phyloP scores from a whole-genome alignment of 2,113 vertebrate species.

The Athene noctua region DNA sequence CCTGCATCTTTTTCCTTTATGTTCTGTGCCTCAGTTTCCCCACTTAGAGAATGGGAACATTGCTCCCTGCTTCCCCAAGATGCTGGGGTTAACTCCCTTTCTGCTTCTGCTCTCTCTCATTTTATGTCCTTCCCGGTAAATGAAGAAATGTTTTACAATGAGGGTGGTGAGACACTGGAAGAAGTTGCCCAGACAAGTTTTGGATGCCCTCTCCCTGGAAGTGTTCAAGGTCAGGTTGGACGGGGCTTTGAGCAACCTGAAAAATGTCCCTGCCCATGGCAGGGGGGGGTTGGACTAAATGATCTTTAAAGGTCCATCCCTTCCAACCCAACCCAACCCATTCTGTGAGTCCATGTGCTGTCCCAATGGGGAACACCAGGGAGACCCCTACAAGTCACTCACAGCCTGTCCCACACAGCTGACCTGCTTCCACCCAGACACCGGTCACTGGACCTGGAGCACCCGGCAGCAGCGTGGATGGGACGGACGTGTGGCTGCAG shows the following conservation, averaged over 20 bases:
- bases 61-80: neutral
- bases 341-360: neutral
- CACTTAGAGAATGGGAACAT: neutral
- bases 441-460: neutral
- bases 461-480: neutral
- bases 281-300: too few relatives aligned
- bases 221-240: too few relatives aligned
- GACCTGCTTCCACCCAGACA: neutral
- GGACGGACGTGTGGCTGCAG: accelerated
- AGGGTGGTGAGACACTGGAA: neutral
- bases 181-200: neutral
- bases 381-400: neutral
- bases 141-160: neutral
- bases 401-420: neutral
- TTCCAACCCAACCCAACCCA: neutral
- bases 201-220: too few relatives aligned
- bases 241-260: too few relatives aligned
- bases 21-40: neutral
- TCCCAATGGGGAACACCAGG: neutral
- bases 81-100: neutral
- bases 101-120: neutral
- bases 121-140: neutral
- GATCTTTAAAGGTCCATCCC: neutral
- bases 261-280: too few relatives aligned
- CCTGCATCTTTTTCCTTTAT: neutral